Base-by-base conservation (phyloP, 2,888 invertebrate species). In the Gortyna flavago region DNA sequence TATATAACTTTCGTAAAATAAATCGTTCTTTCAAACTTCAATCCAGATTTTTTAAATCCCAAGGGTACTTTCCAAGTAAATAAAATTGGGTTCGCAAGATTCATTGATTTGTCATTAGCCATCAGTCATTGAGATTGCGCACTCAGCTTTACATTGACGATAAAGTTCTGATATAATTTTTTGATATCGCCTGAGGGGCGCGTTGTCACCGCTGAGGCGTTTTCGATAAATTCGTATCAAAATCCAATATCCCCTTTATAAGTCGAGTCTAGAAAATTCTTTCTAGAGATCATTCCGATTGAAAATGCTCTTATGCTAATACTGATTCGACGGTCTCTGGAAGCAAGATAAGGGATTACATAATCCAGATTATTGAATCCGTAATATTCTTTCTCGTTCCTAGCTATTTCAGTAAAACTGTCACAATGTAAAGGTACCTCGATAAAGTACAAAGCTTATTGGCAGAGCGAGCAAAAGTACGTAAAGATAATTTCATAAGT, bases 131-230 rank as follows among this genome's bases (percentile, higher is more conserved):
- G 88, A 80, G 83, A 89, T 85, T 86, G 87, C 86, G 84, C 88
- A 85, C 89, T 85, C 87, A 84, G 90, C 79, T 85, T 87, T 89
- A 92, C 92, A 93, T 88, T 91, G 91, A 90, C 94, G 94, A 94
- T 95, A 94, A 93, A 94, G 93, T 93, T 93, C 91, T 90, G 95
- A 95, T 95, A 95, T 95, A 95, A 93, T 94, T 94, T 94, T 94
- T 93, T 93, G 93, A 93, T 94, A 94, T 92, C 91, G 86, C 90
- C 86, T 88, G 88, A 91, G 90, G 92, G 93, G 88, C 91, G 93
- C 93, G 94, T 93, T 94, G 93, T 94, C 94, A 93, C 90, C 90
- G 90, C 90, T 91, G 92, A 92, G 87, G 85, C 80, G 59, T 91
- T 93, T 92, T 90, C 92, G 94, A 94, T 95, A 95, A 95, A 94